A percentile compares a stretch with the other conserved stretches of the same genome.
Evolutionary conservation across 2,888 invertebrate genomes (phyloP).

Genomic region (Fragum fragum): DNA sequence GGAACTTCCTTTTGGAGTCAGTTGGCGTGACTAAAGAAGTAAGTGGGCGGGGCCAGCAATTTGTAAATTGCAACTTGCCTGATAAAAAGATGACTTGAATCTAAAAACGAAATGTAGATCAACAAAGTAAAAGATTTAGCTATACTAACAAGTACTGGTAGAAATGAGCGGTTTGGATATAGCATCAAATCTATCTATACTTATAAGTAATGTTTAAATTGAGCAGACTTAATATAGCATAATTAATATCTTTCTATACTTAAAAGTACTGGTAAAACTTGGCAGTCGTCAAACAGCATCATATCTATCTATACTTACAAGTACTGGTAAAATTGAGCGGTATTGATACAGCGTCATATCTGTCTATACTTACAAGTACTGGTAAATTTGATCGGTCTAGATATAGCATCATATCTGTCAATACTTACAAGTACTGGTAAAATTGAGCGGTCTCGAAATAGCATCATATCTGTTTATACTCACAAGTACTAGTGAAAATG

Average conservation of each 20-base stretch:
- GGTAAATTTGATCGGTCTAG: conserved; percentile 81
- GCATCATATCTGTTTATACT: conserved; percentile 81
- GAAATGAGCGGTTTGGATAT: conserved; percentile 83
- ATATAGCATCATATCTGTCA: conserved; percentile 84
- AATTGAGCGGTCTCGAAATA: conserved; percentile 83
- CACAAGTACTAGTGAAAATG: too few relatives aligned
- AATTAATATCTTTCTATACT: too few relatives aligned
- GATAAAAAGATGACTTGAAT: too few relatives aligned
- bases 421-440: conserved; percentile 83
- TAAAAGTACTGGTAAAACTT: conserved; percentile 68
- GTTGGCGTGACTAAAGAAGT: too few relatives aligned
- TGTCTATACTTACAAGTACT: conserved; percentile 80
- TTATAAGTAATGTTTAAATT: conserved; percentile 83
- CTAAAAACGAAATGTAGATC: too few relatives aligned
- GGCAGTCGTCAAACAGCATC: conserved; percentile 84
- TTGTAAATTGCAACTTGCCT: too few relatives aligned
- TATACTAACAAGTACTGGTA: conserved; percentile 74
- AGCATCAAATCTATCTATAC: conserved; percentile 84
- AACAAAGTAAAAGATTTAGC: too few relatives aligned
- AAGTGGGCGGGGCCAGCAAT: too few relatives aligned
- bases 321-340: conserved; percentile 80
- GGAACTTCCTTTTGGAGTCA: too few relatives aligned
- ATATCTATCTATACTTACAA: conserved; percentile 81
- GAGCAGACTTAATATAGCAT: too few relatives aligned
- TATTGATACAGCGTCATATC: conserved; percentile 83